Evolutionary conservation across 2,888 invertebrate genomes (phyloP).

Genomic region (Troglohyphantes excavatus): DNA sequence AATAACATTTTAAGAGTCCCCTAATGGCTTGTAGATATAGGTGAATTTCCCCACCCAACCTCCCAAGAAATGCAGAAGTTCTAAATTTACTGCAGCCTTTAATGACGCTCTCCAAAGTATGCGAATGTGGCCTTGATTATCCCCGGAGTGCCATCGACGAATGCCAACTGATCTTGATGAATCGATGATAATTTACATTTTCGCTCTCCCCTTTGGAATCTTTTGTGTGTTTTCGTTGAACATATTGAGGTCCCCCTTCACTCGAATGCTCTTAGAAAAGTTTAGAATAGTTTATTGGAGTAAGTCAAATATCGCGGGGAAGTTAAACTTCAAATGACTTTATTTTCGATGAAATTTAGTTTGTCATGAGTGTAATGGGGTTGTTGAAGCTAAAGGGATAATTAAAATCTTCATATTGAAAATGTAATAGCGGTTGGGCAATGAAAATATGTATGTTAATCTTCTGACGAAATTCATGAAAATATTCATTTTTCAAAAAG

Average conservation of each 20-base stretch:
- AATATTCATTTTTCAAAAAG: too few relatives aligned
- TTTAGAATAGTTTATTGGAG: neutral
- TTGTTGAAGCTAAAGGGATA: too few relatives aligned
- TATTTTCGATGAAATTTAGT: neutral
- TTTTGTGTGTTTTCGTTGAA: neutral
- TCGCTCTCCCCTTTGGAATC: neutral
- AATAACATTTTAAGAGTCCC: too few relatives aligned
- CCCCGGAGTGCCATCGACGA: neutral
- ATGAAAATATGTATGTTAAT: too few relatives aligned
- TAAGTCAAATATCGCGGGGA: neutral
- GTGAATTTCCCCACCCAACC: too few relatives aligned
- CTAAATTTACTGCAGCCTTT: neutral
- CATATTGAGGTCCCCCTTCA: neutral
- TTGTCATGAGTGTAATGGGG: too few relatives aligned
- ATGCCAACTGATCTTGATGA: neutral
- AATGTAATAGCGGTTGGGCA: too few relatives aligned
- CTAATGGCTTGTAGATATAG: too few relatives aligned
- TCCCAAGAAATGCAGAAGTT: neutral
- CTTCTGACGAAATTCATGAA: too few relatives aligned
- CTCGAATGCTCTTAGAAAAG: neutral
- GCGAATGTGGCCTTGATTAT: neutral
- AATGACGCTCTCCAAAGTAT: neutral
- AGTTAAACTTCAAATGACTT: neutral
- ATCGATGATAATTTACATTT: neutral
- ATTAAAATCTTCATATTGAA: too few relatives aligned